Conservation (phyloP, 2,113 vertebrate species). For the Halcyon senegalensis region DNA sequence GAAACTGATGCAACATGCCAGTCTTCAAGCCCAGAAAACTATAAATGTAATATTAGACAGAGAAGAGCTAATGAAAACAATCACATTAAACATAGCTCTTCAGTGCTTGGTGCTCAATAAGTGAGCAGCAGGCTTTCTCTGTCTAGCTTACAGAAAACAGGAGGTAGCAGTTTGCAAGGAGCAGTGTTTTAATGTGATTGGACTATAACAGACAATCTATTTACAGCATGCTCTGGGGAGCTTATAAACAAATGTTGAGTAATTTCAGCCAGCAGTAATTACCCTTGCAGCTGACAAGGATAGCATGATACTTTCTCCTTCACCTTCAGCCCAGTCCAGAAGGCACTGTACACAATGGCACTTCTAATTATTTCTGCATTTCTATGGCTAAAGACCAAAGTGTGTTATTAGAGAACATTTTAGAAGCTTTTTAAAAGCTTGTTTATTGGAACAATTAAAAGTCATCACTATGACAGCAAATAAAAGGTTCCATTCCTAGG, state of each 20-base stretch:
- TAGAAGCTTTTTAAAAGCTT: slow-evolving; percentile 84
- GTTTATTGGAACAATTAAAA: slow-evolving; percentile 87
- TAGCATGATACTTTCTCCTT: slow-evolving; percentile 99
- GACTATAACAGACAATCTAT: slow-evolving; percentile 99
- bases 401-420: slow-evolving; percentile 87
- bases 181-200: slow-evolving; percentile 98
- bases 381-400: slow-evolving; percentile 93
- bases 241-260: slow-evolving; percentile 99
- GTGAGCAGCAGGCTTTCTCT: slow-evolving; percentile 91
- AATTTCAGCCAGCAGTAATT: slow-evolving; percentile 99
- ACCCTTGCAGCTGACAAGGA: slow-evolving; percentile 99
- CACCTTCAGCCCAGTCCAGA: slow-evolving; percentile 97
- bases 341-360: slow-evolving; percentile 90
- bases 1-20: slow-evolving; percentile 80
- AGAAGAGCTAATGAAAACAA: slow-evolving; percentile 95
- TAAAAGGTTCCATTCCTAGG: slow-evolving; percentile 75
- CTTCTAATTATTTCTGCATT: slow-evolving; percentile 91
- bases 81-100: slow-evolving; percentile 94
- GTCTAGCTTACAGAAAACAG: slow-evolving; percentile 94
- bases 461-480: slow-evolving; percentile 83
- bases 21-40: slow-evolving; percentile 81
- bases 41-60: slow-evolving; percentile 86
- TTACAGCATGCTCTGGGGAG: slow-evolving; percentile 99
- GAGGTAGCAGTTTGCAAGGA: slow-evolving; percentile 90
- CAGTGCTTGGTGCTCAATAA: slow-evolving; percentile 89